Conservation (phyloP, 2,888 invertebrate species). For the Scaptomyza parva region DNA sequence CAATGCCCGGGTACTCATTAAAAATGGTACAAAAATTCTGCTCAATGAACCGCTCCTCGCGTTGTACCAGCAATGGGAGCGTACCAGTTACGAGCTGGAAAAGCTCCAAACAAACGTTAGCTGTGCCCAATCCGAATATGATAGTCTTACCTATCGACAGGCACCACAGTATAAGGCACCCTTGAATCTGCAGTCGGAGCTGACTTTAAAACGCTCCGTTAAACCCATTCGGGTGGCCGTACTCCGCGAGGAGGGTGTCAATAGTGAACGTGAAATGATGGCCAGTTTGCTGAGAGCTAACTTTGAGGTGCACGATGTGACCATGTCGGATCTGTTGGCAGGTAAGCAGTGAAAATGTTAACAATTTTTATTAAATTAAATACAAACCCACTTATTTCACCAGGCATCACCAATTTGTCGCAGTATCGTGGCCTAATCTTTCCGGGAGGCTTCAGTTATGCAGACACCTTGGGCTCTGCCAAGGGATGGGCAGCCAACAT, state of each 20-base stretch:
- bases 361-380: background rate
- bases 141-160: conserved; percentile 88
- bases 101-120: conserved; percentile 91
- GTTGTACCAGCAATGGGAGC: conserved; percentile 96
- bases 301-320: conserved; percentile 96
- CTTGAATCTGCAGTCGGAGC: conserved; percentile 86
- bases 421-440: conserved; percentile 95
- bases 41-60: conserved; percentile 88
- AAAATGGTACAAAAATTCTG: conserved; percentile 74
- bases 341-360: conserved; percentile 48
- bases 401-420: conserved; percentile 89
- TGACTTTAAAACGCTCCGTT: conserved; percentile 80
- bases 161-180: conserved; percentile 90
- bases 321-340: conserved; percentile 94
- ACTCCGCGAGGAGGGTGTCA: conserved; percentile 96
- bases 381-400: background rate
- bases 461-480: conserved; percentile 97
- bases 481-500: conserved; percentile 99
- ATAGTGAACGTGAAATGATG: conserved; percentile 99
- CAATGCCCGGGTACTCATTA: conserved; percentile 66
- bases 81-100: conserved; percentile 96
- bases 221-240: conserved; percentile 92
- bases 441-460: conserved; percentile 99
- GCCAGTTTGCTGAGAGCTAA: conserved; percentile 94
- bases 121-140: conserved; percentile 93